Base-by-base conservation (phyloP, 2,797 vertebrate species). In the Thalassophryne amazonica region DNA sequence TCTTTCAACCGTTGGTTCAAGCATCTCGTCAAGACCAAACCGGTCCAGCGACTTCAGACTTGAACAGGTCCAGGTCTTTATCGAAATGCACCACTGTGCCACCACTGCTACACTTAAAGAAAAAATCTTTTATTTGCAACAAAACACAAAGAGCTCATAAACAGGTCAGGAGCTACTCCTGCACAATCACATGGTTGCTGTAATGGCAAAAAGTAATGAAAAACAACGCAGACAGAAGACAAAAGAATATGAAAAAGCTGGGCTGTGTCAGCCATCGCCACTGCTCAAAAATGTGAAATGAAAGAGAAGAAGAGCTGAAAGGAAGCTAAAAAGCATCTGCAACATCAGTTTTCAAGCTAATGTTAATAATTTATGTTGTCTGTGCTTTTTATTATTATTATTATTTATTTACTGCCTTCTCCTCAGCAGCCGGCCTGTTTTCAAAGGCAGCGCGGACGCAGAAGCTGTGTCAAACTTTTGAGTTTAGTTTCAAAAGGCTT, bases 311-410 rank as follows among this genome's bases (percentile, higher is more conserved):
- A 32, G 49, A 34, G 55, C 79, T 84, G 82, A 86, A 80, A 89
- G 76, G 74, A 84, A 81, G 82, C 64, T 55, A 88, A 81, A 86
- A 89, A 89, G 86, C 87, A 84, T 89, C 86, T 85, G 55, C 61
- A 84, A 86, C 88, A 89, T 89, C 87, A 85, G 80, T 89, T 86
- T 86, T 86, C 89, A 87, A 86, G 77, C 87, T 91, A 83, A 89
- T 90, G 79, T 91, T 90, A 92, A 92, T 92, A 90, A 92, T 92
- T 90, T 89, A 92, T 90, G 66, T 87, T 77, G 82, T 84, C 84
- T 86, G 81, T 75, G 86, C 83, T 89, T 90, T 90, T 88, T 89
- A 90, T 89, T 85, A 89, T 83, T 85, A 88, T 89, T 87, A 91
- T 91, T 92, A 91, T 91, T 92, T 91, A 92, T 90, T 91, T 90